Conservation (phyloP, 2,113 vertebrate species). For the Mirza zaza region DNA sequence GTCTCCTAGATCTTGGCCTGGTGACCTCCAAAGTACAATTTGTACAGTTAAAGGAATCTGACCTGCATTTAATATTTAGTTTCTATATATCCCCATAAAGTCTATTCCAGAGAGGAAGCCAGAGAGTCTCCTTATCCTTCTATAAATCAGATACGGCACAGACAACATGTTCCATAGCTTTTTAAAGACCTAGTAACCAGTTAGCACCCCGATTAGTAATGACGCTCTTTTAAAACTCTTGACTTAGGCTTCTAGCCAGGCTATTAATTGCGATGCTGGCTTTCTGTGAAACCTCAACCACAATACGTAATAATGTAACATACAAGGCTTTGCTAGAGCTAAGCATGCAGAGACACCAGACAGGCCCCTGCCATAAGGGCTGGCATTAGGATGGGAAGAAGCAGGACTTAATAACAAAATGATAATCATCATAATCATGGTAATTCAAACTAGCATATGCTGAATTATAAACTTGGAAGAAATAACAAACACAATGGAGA, state of each 20-base stretch:
- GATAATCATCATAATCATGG: not conserved
- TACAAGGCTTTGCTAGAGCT: not conserved
- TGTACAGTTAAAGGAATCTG: constrained; percentile 23
- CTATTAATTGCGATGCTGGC: not conserved
- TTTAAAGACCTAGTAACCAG: constrained; percentile 39
- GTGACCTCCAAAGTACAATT: constrained; percentile 42
- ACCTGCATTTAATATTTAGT: constrained; percentile 16
- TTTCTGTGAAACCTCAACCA: not conserved
- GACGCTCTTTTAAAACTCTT: constrained; percentile 26
- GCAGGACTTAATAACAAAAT: not conserved
- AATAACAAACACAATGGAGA: not conserved
- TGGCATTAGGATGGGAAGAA: not conserved
- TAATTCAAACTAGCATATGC: not conserved
- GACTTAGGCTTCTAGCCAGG: constrained; percentile 10
- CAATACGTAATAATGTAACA: not conserved
- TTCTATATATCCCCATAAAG: constrained; percentile 9
- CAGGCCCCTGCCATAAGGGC: too few species aligned
- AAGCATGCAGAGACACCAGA: not conserved
- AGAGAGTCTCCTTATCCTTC: not conserved
- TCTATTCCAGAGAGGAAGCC: not conserved
- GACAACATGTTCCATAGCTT: not conserved
- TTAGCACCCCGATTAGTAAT: constrained; percentile 38
- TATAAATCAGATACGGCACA: not conserved
- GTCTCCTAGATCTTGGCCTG: constrained; percentile 37
- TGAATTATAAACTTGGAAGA: not conserved